Percentiles rank a stretch among this genome's conserved stretches.
phyloP scores from a whole-genome alignment of 2,888 invertebrate species.

The Iselma pallidipennis region DNA sequence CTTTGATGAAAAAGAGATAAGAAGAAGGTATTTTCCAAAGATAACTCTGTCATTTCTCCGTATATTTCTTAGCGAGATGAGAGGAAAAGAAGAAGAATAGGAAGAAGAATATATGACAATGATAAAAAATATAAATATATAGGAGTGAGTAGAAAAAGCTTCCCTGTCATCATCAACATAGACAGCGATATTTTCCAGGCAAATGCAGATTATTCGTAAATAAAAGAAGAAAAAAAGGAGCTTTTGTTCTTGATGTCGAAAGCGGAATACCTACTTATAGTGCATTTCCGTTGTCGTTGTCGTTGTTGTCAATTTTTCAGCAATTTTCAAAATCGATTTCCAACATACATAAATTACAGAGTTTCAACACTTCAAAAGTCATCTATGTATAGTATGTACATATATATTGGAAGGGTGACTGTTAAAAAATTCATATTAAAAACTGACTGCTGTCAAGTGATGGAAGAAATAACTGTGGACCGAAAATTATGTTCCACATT shows the following conservation, averaged over 20 bases:
- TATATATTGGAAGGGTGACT: background rate
- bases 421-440: background rate
- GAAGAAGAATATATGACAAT: background rate
- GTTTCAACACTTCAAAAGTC: too few species aligned
- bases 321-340: background rate
- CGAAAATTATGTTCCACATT: background rate
- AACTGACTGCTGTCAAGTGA: background rate
- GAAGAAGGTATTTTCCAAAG: background rate
- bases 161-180: slow-evolving; percentile 5
- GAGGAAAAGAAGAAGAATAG: background rate
- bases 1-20: background rate
- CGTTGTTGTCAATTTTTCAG: background rate
- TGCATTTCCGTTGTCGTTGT: background rate
- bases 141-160: slow-evolving; percentile 7
- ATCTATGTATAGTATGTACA: too few species aligned
- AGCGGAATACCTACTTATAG: background rate
- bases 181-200: slow-evolving; percentile 6
- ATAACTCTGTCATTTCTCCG: background rate
- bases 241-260: background rate
- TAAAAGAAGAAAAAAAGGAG: background rate
- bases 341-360: background rate
- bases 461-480: too few species aligned
- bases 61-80: background rate
- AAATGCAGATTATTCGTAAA: slow-evolving; percentile 13
- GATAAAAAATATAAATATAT: background rate